Percentiles rank a stretch among this genome's conserved stretches.
Conservation (phyloP, 1,140 invertebrate species). For the Papilio polytes region DNA sequence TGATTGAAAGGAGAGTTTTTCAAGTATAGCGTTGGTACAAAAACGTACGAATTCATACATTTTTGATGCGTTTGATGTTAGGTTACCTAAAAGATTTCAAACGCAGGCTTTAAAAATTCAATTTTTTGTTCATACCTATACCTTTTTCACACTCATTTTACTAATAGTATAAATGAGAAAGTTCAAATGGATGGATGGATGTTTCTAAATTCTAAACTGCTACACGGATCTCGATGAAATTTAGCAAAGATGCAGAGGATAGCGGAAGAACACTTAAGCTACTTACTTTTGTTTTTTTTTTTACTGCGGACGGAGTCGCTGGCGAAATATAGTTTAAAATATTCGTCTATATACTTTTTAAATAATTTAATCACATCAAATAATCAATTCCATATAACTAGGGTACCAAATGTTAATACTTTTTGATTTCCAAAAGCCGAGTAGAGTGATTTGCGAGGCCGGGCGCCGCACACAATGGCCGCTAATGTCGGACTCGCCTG, state of each 20-base stretch:
- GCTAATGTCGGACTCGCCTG: slow-evolving; percentile 15
- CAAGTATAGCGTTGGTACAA: background rate
- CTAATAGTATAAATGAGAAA: too few species aligned
- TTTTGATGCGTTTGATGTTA: background rate
- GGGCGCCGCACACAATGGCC: slow-evolving; percentile 7
- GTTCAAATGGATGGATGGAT: too few species aligned
- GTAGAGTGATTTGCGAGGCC: background rate
- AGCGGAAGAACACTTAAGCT: too few species aligned
- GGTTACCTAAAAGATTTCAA: background rate
- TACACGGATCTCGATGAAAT: too few species aligned
- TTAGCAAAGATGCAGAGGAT: too few species aligned
- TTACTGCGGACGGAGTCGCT: too few species aligned
- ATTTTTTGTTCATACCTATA: background rate
- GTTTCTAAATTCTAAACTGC: too few species aligned
- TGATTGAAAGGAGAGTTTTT: background rate
- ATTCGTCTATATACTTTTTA: too few species aligned
- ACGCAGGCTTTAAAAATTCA: background rate
- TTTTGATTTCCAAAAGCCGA: background rate
- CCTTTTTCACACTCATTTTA: too few species aligned
- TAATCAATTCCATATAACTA: background rate
- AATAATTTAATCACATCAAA: background rate
- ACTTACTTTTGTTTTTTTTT: too few species aligned
- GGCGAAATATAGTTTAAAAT: too few species aligned
- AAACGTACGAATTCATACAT: background rate
- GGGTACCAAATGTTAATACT: background rate